Conservation (phyloP, 2,888 invertebrate genomes). For the Cataglyphis cursor region DNA sequence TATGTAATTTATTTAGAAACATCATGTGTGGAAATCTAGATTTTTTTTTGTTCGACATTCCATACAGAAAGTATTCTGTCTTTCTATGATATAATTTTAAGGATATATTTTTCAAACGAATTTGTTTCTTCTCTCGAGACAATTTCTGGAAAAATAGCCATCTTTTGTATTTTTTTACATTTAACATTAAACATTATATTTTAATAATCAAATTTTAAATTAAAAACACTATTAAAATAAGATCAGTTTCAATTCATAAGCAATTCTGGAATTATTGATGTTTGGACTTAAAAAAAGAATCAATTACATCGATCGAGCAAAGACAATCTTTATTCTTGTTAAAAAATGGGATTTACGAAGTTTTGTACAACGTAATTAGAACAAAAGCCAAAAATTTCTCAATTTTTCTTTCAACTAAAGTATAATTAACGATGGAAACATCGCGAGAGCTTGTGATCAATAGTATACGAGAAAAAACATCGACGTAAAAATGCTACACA, state of each 20-base stretch:
- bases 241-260: neutral
- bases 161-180: neutral
- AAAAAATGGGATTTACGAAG: neutral
- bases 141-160: neutral
- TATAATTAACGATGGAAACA: constrained; percentile 3
- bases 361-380: neutral
- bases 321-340: neutral
- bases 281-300: constrained; percentile 2
- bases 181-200: neutral
- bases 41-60: neutral
- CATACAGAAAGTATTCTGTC: neutral
- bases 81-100: neutral
- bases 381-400: neutral
- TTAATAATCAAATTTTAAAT: neutral
- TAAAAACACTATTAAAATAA: constrained; percentile 3
- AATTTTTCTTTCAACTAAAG: neutral
- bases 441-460: neutral
- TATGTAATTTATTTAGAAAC: neutral
- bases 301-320: neutral
- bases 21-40: neutral
- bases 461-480: neutral
- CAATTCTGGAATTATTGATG: neutral
- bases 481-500: constrained; percentile 18
- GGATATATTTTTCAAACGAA: neutral
- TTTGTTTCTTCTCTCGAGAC: neutral